Evolutionary conservation across 2,888 invertebrate species (phyloP), one percentile per base, ranked within the genome.

Genomic region (Terebella lapidaria): DNA sequence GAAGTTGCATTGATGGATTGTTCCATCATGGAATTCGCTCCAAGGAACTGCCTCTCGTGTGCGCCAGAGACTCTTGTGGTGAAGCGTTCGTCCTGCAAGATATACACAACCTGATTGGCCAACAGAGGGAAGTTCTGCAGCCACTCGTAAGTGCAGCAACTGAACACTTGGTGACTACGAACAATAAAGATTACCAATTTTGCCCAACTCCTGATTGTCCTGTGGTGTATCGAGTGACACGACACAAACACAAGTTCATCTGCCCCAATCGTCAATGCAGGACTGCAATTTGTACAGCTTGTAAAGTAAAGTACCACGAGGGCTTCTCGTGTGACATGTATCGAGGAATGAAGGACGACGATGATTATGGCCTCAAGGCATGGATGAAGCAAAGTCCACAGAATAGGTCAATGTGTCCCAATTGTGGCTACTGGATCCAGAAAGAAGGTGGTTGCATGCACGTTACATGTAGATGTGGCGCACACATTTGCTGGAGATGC

Each of bases 401-500:
- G 1, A 67, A 68, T 10, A 58, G 73, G 15, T 71, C 69, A 54
- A 42, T 53, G 0, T 77, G 77, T 61, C 76, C 77, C 5, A 66
- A 64, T 18, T 77, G 77, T 57, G 56, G 58, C 0, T 35, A 56
- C 15, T 64, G 64, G 0, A 73, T 77, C 28, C 72, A 75, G 57
- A 77, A 75, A 47, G 67, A 56, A 46, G 70, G 58, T 29, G 77
- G 77, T 1, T 77, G 76, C 64, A 67, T 74, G 30, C 72, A 72
- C 27, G 70, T 77, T 70, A 29, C 46, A 3, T 77, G 77, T 57
- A 22, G 5, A 3, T 77, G 76, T 66, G 62, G 63, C 2, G 56
- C 59, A 0, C 67, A 71, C 58, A 71, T 77, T 27, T 77, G 77
- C 58, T 76, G 77, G 76, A 27, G 64, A 1, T 76, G 77, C 58